A percentile compares a stretch with the other conserved stretches of the same genome.
Evolutionary conservation across 1,140 invertebrate species (phyloP).

Genomic region (Aleiodes sp.): DNA sequence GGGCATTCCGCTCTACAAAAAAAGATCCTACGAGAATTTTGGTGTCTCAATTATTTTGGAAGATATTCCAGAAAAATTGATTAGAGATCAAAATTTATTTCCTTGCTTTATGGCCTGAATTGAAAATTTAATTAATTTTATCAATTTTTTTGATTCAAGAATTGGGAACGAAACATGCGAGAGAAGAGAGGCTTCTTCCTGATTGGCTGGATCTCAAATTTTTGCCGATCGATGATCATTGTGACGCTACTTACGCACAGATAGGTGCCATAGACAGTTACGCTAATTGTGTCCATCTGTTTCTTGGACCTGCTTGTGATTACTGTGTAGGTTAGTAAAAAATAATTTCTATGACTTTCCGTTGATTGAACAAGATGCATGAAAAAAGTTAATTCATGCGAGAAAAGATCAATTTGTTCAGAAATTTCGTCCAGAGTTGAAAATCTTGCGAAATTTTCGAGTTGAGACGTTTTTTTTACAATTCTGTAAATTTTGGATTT

Average conservation of each 20-base stretch:
- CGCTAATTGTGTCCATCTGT: conserved; percentile 74
- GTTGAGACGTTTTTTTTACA: too few species aligned
- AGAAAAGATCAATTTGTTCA: too few species aligned
- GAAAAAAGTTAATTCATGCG: too few species aligned
- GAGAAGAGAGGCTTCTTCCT: conserved; percentile 65
- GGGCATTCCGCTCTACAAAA: too few species aligned
- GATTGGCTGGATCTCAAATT: conserved; percentile 69
- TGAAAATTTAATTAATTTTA: background rate
- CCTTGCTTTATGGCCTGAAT: too few species aligned
- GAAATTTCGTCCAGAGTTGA: too few species aligned
- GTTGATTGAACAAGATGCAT: background rate
- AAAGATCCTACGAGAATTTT: too few species aligned
- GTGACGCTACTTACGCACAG: conserved; percentile 75
- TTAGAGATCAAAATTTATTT: too few species aligned
- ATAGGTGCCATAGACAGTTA: conserved; percentile 75
- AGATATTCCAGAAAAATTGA: too few species aligned
- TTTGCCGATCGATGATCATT: conserved; percentile 72
- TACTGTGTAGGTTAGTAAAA: conserved; percentile 75
- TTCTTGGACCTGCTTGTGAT: conserved; percentile 80
- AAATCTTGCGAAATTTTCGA: too few species aligned
- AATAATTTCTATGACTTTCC: background rate
- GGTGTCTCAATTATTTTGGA: too few species aligned
- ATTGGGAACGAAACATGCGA: conserved; percentile 67
- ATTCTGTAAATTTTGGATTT: too few species aligned
- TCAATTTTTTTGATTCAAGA: conserved; percentile 50